Conservation (phyloP, 2,888 invertebrate species). For the Xiphydria camelus region DNA sequence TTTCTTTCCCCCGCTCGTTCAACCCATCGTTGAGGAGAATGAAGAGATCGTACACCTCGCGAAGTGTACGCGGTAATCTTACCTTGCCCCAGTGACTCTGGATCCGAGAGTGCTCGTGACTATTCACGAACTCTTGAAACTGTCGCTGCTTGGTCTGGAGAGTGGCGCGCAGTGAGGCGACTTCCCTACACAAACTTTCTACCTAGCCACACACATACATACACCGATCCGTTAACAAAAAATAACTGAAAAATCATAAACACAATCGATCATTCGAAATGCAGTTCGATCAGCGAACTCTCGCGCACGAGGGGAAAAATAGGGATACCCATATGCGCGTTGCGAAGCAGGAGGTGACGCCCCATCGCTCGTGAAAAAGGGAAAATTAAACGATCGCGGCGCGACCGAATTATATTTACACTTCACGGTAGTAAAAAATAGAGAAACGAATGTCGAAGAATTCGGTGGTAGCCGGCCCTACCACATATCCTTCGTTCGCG, state of each 20-base stretch:
- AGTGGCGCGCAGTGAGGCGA: conserved; percentile 55
- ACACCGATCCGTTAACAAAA: conserved; percentile 59
- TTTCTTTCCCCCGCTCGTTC: background rate
- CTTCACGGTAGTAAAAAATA: too few species aligned
- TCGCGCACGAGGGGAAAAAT: too few species aligned
- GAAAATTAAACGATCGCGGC: too few species aligned
- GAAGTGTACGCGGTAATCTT: conserved; percentile 27
- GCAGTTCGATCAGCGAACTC: too few species aligned
- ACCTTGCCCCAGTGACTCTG: conserved; percentile 49
- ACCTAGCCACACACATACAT: conserved; percentile 55
- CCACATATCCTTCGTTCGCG: too few species aligned
- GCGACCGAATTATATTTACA: too few species aligned
- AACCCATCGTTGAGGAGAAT: background rate
- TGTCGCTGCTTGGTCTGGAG: conserved; percentile 56
- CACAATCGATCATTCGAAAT: conserved; percentile 20
- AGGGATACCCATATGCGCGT: too few species aligned
- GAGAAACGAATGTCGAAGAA: too few species aligned
- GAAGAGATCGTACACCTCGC: background rate
- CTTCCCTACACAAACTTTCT: conserved; percentile 58
- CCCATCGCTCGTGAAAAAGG: too few species aligned
- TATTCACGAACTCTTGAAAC: conserved; percentile 52
- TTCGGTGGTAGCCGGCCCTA: too few species aligned
- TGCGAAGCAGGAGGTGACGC: too few species aligned
- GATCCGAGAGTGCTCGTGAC: conserved; percentile 46
- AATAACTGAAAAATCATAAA: too few species aligned